Conservation (phyloP, 2,113 vertebrate genomes). For the Phyllopteryx taeniolatus region DNA sequence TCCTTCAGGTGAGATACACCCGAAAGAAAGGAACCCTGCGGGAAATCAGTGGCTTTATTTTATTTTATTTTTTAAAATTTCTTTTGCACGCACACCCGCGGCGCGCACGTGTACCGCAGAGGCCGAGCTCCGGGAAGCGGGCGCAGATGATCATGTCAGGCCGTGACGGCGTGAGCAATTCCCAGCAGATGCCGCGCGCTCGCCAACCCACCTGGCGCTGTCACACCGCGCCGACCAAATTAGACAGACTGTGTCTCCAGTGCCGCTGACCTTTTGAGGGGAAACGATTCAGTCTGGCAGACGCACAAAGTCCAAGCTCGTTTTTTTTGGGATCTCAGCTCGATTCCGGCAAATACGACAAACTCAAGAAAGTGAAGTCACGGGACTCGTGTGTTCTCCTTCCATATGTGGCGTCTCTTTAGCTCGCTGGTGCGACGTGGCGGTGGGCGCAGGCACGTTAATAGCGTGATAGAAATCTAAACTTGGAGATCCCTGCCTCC, state of each 20-base stretch:
- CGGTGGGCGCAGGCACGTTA: conserved; percentile 10
- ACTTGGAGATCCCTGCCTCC: conserved; percentile 25
- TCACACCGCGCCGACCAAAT: conserved; percentile 34
- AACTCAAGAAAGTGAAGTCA: background rate
- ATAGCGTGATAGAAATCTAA: conserved; percentile 35
- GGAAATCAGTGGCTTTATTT: background rate
- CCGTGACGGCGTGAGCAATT: conserved; percentile 12
- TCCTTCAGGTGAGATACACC: conserved; percentile 35
- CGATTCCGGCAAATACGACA: background rate
- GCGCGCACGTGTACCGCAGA: background rate
- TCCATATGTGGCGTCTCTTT: background rate
- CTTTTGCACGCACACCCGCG: background rate
- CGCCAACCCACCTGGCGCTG: conserved; percentile 31
- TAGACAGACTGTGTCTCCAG: conserved; percentile 11
- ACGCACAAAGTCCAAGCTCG: background rate
- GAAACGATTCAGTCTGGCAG: conserved; percentile 25
- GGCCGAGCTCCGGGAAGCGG: conserved; percentile 7
- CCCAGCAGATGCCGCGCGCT: conserved; percentile 14
- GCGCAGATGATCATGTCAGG: conserved; percentile 14
- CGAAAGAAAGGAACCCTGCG: background rate
- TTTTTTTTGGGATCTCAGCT: background rate
- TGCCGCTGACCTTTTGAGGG: conserved; percentile 39
- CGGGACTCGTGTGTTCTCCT: conserved; percentile 18
- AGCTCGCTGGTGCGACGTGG: conserved; percentile 20
- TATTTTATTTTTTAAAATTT: background rate